A percentile compares a stretch with the other conserved stretches of the same genome.
phyloP scores from a whole-genome alignment of 2,888 invertebrate species.

The Acleris literana region DNA sequence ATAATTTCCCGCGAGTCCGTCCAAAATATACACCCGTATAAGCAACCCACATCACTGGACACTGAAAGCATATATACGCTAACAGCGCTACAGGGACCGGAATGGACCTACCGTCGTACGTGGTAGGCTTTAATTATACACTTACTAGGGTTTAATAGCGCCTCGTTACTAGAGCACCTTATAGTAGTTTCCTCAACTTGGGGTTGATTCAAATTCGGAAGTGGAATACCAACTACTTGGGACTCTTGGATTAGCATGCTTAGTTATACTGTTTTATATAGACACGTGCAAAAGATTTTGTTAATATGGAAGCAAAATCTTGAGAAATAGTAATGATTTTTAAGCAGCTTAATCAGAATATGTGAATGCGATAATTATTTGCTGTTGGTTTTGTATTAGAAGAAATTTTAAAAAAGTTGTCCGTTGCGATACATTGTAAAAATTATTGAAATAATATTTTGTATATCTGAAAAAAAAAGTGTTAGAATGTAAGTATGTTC shows the following conservation, averaged over 20 bases:
- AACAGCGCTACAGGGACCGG: slow-evolving; percentile 44
- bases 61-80: slow-evolving; percentile 40
- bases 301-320: no score
- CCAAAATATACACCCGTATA: slow-evolving; percentile 33
- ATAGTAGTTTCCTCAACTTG: slow-evolving; percentile 37
- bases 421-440: no score
- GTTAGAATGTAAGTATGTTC: no score
- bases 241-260: slow-evolving; percentile 2
- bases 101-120: slow-evolving; percentile 50
- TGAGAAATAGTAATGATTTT: no score
- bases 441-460: no score
- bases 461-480: no score
- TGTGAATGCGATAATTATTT: no score
- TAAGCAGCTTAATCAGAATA: no score
- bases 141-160: slow-evolving; percentile 55
- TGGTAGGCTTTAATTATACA: slow-evolving; percentile 64
- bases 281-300: no score
- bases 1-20: slow-evolving; percentile 6
- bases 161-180: slow-evolving; percentile 49
- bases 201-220: slow-evolving; percentile 14
- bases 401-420: no score
- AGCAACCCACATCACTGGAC: slow-evolving; percentile 29
- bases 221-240: neutral
- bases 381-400: no score
- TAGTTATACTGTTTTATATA: no score